Evolutionary conservation across 2,797 vertebrate genomes (phyloP).

Genomic region (Emydoidea blandingii): DNA sequence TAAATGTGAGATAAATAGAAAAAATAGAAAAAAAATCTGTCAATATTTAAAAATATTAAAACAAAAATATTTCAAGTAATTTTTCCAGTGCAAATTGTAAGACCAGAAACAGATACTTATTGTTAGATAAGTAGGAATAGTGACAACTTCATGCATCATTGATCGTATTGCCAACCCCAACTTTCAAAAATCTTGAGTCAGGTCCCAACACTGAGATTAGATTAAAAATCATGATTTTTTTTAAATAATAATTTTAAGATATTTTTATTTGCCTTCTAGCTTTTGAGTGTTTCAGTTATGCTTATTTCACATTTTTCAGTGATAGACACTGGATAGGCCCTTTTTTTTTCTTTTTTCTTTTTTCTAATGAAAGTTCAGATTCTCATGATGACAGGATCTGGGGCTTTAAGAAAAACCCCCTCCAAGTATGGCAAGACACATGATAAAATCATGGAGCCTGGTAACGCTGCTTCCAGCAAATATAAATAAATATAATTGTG

Average conservation of each 20-base stretch:
- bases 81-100: background rate
- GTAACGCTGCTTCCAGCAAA: background rate
- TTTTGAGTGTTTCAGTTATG: background rate
- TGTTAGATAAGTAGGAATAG: background rate
- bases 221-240: background rate
- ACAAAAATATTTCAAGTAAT: background rate
- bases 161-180: background rate
- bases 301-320: background rate
- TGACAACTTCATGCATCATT: background rate
- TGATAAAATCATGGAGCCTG: background rate
- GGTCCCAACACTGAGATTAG: background rate
- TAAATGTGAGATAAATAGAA: background rate
- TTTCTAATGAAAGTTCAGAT: background rate
- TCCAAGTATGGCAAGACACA: background rate
- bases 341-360: background rate
- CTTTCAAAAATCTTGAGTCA: background rate
- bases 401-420: background rate
- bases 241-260: background rate
- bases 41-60: background rate
- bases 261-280: background rate
- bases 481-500: background rate
- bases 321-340: background rate
- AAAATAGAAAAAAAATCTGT: background rate
- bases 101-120: background rate
- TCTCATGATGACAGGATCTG: background rate